These are phyloP conservation scores for Cervus canadensis DNA, from an alignment of 2,113 vertebrate species.

Conservation along the genomic window DNA sequence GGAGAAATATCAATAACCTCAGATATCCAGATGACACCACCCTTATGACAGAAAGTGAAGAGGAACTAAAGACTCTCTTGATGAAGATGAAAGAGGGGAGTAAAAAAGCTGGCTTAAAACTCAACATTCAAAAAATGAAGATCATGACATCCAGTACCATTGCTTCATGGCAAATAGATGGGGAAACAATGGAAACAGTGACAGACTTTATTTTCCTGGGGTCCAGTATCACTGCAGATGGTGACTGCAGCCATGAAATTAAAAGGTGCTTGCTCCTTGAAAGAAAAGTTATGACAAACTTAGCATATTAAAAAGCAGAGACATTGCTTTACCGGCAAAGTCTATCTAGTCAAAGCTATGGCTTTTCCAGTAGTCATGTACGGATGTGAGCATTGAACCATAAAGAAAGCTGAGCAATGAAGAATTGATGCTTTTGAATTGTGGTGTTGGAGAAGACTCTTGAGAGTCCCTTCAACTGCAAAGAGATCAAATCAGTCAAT, in stretches of 20 bases:
- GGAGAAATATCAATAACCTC: neutral
- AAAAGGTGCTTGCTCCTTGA: neutral
- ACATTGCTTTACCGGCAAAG: neutral
- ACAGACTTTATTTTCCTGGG: neutral
- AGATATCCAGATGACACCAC: neutral
- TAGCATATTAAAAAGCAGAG: neutral
- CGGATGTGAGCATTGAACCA: neutral
- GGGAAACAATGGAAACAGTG: neutral
- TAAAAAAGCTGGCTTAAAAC: neutral
- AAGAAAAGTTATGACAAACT: neutral
- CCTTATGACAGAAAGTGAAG: neutral
- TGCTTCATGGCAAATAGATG: neutral
- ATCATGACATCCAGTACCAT: neutral
- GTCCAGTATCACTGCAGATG: neutral
- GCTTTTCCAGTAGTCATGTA: neutral
- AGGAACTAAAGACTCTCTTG: neutral
- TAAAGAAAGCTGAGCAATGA: neutral
- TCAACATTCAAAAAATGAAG: neutral
- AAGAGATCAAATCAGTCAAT: neutral
- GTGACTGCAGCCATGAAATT: neutral
- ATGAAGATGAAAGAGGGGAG: neutral
- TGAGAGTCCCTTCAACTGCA: neutral
- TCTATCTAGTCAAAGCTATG: neutral
- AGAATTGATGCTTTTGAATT: neutral
- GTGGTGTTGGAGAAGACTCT: neutral